phyloP scores from a whole-genome alignment of 2,797 vertebrate genomes.

The Selene dorsalis region DNA sequence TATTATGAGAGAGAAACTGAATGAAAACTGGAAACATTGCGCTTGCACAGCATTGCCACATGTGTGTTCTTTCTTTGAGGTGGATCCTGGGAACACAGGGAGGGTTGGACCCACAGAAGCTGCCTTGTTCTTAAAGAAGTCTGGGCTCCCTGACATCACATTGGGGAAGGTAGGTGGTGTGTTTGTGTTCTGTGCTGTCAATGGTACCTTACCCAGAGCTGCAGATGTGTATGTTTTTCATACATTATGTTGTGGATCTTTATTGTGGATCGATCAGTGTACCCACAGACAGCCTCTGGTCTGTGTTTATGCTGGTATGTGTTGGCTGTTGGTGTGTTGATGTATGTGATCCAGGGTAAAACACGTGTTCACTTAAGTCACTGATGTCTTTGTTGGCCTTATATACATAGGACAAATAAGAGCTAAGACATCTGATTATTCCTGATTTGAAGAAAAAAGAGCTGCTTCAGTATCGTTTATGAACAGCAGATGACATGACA shows the following conservation, averaged over 20 bases:
- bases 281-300: background rate
- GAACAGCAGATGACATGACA: background rate
- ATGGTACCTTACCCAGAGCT: background rate
- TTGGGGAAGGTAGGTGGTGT: conserved; percentile 91
- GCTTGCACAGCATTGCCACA: background rate
- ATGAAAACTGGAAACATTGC: background rate
- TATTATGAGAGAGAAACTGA: background rate
- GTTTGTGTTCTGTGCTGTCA: background rate
- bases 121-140: conserved; percentile 96
- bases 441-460: no score
- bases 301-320: no score
- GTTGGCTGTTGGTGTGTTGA: no score
- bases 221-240: background rate
- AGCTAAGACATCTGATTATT: no score
- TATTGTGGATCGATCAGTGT: background rate
- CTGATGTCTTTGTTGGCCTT: background rate
- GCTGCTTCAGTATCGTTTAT: background rate
- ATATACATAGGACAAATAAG: no score
- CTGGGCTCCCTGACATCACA: conserved; percentile 91
- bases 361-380: background rate
- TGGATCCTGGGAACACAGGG: conserved; percentile 94
- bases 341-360: background rate
- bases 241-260: background rate
- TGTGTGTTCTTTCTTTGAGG: conserved; percentile 79
- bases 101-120: conserved; percentile 95